Conservation (phyloP, 2,113 vertebrate genomes). For the human region GRCh38 chr11:72738001-72738500, state of each 20-base stretch:
- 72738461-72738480: not conserved
- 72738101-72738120: not conserved
- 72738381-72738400: not conserved
- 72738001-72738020: not conserved
- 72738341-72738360: conserved; percentile 41
- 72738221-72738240: not conserved
- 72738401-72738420: not conserved
- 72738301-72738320: not conserved
- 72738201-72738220: not conserved
- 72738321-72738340: not conserved
- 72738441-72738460: not conserved
- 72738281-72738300: not conserved
- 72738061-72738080: not conserved
- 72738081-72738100: not conserved
- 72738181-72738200: not conserved
- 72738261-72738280: not conserved
- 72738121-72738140: not conserved
- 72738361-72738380: not conserved
- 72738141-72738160: not conserved
- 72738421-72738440: not conserved
- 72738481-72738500: not conserved
- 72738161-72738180: not conserved
- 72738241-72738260: not conserved
- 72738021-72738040: not conserved
- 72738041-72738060: not conserved